Base-by-base conservation (phyloP, 1,140 invertebrate species). In the Trachelipus rathkii region DNA sequence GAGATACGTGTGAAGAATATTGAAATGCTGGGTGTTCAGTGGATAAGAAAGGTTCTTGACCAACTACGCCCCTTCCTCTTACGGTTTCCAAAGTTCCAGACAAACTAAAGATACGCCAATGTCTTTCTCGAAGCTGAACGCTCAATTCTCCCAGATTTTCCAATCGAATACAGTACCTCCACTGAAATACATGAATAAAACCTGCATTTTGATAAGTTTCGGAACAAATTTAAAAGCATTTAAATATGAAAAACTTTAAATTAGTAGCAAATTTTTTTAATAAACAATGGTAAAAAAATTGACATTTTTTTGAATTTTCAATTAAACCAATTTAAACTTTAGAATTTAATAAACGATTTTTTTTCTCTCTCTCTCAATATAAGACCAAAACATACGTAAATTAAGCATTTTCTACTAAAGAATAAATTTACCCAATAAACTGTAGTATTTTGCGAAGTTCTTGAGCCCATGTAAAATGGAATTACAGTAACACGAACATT, bases 31-130 rank as follows among this genome's bases (percentile, higher is more conserved):
- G 96, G 79, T 93, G 89, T 60, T 89, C 88, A 81, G 91, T 90
- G 10, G 93, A 94, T 53, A 98, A 88, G 72, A 95, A 89, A 68
- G 96, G 96, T 86, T 99, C 96, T 87, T 97, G 95, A 5, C 95
- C 96, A 15, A 97, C 95, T 66, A 97, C 95, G 13, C 95, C 96
- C 84, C 95, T 88, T 19, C 95, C 96, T 81, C 95, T 87, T 3
- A 98, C 95, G 4, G 95, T 97, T 87, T 97, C 96, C 82, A 98
- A 86, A 15, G 95, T 97, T 60, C 95, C 96, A 70, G 94, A 95
- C 70, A 97, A 86, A 67, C 94, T 96, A 85, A 97, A 98, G 84
- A 98, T 97, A 82, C 95, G 89, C 96, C 96, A 99, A 85, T 98
- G 95, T 72, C 96, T 87, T 87, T 98, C 95, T 74, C 96, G 88